A percentile compares a stretch with the other conserved stretches of the same genome.
Conservation (phyloP, 2,888 invertebrate species). For the Myopa tessellatipennis region DNA sequence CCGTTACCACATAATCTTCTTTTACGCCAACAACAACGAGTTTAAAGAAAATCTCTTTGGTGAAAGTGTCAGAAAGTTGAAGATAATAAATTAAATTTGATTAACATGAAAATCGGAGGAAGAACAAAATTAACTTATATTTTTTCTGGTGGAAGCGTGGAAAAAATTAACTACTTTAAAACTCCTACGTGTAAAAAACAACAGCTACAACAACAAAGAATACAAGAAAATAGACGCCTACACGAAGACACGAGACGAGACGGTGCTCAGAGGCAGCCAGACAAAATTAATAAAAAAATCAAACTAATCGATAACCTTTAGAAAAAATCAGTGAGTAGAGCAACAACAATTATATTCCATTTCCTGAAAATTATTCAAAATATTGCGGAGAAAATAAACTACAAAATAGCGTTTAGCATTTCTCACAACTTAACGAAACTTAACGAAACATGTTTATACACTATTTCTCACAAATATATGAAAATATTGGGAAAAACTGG, state of each 20-base stretch:
- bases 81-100: background rate
- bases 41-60: background rate
- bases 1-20: no score
- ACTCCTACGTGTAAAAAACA: background rate
- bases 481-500: background rate
- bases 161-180: background rate
- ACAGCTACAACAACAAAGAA: background rate
- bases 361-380: no score
- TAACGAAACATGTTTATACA: background rate
- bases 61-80: background rate
- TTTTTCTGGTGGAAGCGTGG: background rate
- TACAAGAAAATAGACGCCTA: background rate
- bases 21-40: no score
- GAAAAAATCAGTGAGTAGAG: background rate
- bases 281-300: background rate
- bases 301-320: background rate
- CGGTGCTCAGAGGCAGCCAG: background rate
- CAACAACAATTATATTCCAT: no score
- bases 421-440: background rate
- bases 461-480: background rate
- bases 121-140: no score
- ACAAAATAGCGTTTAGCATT: background rate
- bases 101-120: no score
- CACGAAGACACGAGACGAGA: background rate
- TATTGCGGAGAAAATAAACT: no score